Evolutionary conservation across 2,888 invertebrate genomes (phyloP), one percentile per base, ranked within the genome.

Genomic region (Protodeltote pygarga): DNA sequence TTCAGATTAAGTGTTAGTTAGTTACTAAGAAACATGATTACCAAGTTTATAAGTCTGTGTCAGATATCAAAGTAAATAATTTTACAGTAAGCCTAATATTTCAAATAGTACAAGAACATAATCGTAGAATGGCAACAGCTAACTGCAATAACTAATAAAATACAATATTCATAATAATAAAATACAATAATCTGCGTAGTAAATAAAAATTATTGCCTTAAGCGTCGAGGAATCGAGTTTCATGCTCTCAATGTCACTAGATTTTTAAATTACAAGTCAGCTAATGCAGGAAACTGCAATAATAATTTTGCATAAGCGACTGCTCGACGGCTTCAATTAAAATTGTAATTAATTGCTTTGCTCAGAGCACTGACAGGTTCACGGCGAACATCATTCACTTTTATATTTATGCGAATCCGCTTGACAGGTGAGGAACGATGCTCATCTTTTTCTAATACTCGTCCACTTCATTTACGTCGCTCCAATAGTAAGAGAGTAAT

Each of bases 281-380:
- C 23, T 48, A 54, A 62, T 57, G 54, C 59, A 69, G 72, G 69
- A 64, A 67, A 74, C 61, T 70, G 67, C 75, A 75, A 77, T 69
- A 63, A 75, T 73, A 72, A 75, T 79, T 85, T 78, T 71, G 80
- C 79, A 79, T 79, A 78, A 78, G 68, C 72, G 73, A 75, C 73
- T 81, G 69, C 72, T 83, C 71, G 79, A 78, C 82, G 77, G 77
- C 73, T 83, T 81, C 83, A 85, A 85, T 85, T 70, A 91, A 89
- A 89, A 84, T 82, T 79, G 78, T 87, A 87, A 90, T 90, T 89
- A 89, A 91, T 91, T 87, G 85, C 84, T 81, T 69, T 73, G 79
- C 77, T 77, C 79, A 64, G 75, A 79, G 77, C 73, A 76, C 85
- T 85, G 89, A 85, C 89, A 82, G 83, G 73, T 75, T 79, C 79